Base-by-base conservation (phyloP, 2,113 vertebrate species). In the Hypanus sabinus region DNA sequence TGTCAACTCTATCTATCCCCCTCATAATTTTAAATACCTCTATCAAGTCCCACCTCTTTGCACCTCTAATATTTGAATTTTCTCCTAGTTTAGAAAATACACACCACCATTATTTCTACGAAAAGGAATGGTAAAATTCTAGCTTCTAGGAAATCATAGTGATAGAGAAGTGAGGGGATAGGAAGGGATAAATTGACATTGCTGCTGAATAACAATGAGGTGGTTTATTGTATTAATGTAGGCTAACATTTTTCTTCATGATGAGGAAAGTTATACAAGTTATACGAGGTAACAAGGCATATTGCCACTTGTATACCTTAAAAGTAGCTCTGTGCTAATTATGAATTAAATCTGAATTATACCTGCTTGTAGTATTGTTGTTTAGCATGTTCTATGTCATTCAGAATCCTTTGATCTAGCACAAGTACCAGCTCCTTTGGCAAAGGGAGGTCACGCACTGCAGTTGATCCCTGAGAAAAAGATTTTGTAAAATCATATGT, bases 391-490 rank as follows among this genome's bases (percentile, higher is more conserved):
- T 2, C 95, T 60, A 99, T 97, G 94, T 97, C 97, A 76, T 94
- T 95, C 38, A 94, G 91, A 38, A 97, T 93, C 95, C 96, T 97
- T 94, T 97, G 95, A 94, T 99, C 98, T 95, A 99, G 94, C 5
- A 97, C 98, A 94, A 99, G 99, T 94, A 97, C 94, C 94, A 99
- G 97, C 95, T 99, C 99, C 80, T 98, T 97, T 0, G 99, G 98
- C 94, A 94, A 94, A 0, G 97, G 96, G 38, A 98, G 94, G 27
- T 97, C 92, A 87, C 97, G 97, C 77, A 98, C 96, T 93, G 95
- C 94, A 38, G 97, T 96, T 93, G 98, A 97, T 88, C 98, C 98
- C 99, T 99, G 73, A 30, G 94, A 95, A 77, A 62, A 70, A 57
- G 6, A 46, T 65, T 36, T 46, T 36, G 57, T 18, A 57, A 94